Conservation (phyloP, 2,888 invertebrate genomes). For the Microctonus brassicae region DNA sequence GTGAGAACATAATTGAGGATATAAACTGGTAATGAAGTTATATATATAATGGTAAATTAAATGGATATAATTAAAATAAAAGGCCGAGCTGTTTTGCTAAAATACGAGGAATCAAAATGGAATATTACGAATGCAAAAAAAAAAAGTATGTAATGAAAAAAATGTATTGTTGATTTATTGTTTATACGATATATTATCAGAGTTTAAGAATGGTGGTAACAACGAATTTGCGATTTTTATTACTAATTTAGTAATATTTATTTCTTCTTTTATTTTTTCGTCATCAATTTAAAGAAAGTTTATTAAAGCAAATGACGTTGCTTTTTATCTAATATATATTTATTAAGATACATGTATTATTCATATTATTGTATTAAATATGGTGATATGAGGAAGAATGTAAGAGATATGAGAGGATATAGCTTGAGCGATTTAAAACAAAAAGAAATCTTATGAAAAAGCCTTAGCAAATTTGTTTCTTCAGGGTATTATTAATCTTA, state of each 20-base stretch:
- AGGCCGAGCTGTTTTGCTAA: slow-evolving; percentile 50
- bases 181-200: slow-evolving; percentile 43
- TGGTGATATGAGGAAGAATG: background rate
- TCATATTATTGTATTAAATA: slow-evolving; percentile 24
- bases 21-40: background rate
- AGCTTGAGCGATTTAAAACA: no score
- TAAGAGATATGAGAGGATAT: no score
- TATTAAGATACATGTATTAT: slow-evolving; percentile 2
- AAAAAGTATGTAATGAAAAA: slow-evolving; percentile 28
- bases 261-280: slow-evolving; percentile 27
- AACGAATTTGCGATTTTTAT: slow-evolving; percentile 32
- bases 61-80: background rate
- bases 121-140: slow-evolving; percentile 26
- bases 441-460: no score
- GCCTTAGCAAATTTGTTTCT: slow-evolving; percentile 29
- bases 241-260: slow-evolving; percentile 37
- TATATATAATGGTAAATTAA: background rate
- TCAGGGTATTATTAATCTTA: slow-evolving; percentile 38
- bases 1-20: slow-evolving; percentile 7
- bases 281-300: background rate
- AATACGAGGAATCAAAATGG: slow-evolving; percentile 47
- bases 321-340: slow-evolving; percentile 11
- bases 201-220: slow-evolving; percentile 42
- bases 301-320: background rate
- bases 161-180: slow-evolving; percentile 49